Percentiles rank a stretch among this genome's conserved stretches.
These are phyloP conservation scores for Heloderma charlesbogerti DNA, from an alignment of 2,113 vertebrate genomes.

Conservation along the genomic window DNA sequence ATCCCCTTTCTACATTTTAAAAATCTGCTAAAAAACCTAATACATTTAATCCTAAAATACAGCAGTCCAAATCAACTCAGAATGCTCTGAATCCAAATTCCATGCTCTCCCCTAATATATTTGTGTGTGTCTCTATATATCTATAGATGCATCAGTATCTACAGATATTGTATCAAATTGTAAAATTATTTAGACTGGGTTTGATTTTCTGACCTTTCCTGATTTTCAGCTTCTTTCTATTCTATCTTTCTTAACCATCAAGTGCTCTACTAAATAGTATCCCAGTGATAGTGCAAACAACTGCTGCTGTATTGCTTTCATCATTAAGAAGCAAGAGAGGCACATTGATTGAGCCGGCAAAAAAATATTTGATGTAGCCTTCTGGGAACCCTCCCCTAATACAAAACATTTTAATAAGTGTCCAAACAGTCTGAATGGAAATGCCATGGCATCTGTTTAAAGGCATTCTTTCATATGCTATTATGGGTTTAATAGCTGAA, in stretches of 20 bases:
- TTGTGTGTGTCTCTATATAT: too few relatives aligned
- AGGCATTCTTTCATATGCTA: slow-evolving; percentile 70
- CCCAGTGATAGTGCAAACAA: slow-evolving; percentile 76
- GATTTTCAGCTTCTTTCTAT: slow-evolving; percentile 67
- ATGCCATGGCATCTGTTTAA: slow-evolving; percentile 74
- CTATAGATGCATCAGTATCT: too few relatives aligned
- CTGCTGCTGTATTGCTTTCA: slow-evolving; percentile 74
- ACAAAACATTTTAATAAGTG: slow-evolving; percentile 79
- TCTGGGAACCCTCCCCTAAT: slow-evolving; percentile 73
- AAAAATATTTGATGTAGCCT: slow-evolving; percentile 79
- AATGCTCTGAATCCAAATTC: background rate
- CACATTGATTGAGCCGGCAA: slow-evolving; percentile 77
- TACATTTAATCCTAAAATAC: background rate
- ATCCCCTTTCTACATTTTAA: background rate
- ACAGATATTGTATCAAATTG: slow-evolving; percentile 66
- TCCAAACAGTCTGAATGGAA: slow-evolving; percentile 75
- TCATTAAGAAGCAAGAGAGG: slow-evolving; percentile 82
- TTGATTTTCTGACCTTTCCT: slow-evolving; percentile 63
- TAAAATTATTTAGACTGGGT: slow-evolving; percentile 51
- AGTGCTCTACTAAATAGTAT: slow-evolving; percentile 76
- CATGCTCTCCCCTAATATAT: background rate
- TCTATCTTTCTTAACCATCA: slow-evolving; percentile 73
- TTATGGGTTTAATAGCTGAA: slow-evolving; percentile 80
- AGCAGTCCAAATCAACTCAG: too few relatives aligned
- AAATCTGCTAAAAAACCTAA: background rate